phyloP scores from a whole-genome alignment of 1,140 invertebrate species.

The Scaptodrosophila lebanonensis region DNA sequence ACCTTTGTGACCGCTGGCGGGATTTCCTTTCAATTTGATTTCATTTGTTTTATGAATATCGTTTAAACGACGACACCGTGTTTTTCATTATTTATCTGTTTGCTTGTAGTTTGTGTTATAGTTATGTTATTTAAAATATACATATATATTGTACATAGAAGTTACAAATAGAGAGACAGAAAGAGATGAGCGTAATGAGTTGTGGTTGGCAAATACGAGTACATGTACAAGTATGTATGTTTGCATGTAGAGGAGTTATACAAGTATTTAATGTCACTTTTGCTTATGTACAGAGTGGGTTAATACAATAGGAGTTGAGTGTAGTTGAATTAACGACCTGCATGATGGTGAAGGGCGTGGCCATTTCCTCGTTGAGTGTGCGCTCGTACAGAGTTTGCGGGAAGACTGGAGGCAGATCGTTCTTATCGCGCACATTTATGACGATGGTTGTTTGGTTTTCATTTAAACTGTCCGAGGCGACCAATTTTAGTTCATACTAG shows the following conservation, averaged over 20 bases:
- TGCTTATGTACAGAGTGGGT: constrained; percentile 1
- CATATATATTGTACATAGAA: too few species aligned
- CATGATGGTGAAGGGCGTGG: constrained; percentile 81
- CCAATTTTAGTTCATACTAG: constrained; percentile 90
- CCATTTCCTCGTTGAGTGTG: constrained; percentile 83
- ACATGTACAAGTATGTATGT: too few species aligned
- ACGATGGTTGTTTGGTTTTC: constrained; percentile 88
- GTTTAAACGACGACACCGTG: constrained; percentile 11
- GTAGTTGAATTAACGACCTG: constrained; percentile 78
- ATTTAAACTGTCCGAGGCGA: constrained; percentile 90
- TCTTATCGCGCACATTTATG: constrained; percentile 87
- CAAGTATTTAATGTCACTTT: too few species aligned
- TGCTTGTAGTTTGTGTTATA: constrained; percentile 16
- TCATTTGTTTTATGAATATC: constrained; percentile 11
- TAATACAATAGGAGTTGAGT: constrained; percentile 19
- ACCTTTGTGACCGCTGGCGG: not conserved
- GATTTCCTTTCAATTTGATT: constrained; percentile 2
- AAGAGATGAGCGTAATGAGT: too few species aligned
- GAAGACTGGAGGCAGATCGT: constrained; percentile 89
- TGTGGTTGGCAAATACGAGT: not conserved
- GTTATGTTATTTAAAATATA: too few species aligned
- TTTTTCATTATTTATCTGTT: constrained; percentile 3
- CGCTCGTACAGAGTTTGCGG: constrained; percentile 83
- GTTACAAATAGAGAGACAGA: too few species aligned
- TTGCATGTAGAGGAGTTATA: too few species aligned